phyloP scores from a whole-genome alignment of 1,140 invertebrate species.

The Leptonema lineaticorne region DNA sequence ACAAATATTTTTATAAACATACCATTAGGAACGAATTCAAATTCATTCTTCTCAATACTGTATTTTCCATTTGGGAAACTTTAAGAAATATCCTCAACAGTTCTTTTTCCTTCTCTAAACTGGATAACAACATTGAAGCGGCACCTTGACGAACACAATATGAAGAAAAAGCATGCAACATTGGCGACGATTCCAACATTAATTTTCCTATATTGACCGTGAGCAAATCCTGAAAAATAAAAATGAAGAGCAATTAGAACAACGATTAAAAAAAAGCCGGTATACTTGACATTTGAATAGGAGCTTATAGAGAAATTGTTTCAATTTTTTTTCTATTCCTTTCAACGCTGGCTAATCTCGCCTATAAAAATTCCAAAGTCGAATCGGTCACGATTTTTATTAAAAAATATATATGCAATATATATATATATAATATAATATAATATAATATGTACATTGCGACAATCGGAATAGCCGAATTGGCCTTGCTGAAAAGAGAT shows the following conservation, averaged over 20 bases:
- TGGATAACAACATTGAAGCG: conserved; percentile 85
- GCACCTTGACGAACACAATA: conserved; percentile 91
- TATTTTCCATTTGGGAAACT: conserved; percentile 96
- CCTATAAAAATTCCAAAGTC: conserved; percentile 19
- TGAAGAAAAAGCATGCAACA: conserved; percentile 91
- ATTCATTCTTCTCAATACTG: conserved; percentile 90
- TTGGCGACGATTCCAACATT: conserved; percentile 87
- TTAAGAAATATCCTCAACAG: conserved; percentile 89
- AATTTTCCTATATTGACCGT: conserved; percentile 90
- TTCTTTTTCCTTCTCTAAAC: conserved; percentile 94
- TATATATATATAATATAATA: too few relatives aligned
- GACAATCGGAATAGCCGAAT: conserved; percentile 7
- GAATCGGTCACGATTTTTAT: conserved; percentile 19
- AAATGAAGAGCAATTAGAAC: neutral
- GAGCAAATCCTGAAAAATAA: conserved; percentile 68
- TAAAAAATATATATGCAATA: neutral
- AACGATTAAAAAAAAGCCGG: neutral
- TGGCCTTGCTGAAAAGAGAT: conserved; percentile 24
- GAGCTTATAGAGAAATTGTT: too few relatives aligned
- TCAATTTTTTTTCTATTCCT: neutral
- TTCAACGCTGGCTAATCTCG: neutral
- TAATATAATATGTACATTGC: neutral
- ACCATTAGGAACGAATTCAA: conserved; percentile 97
- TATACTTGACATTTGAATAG: neutral
- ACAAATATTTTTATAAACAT: conserved; percentile 41